Percentiles rank a stretch among this genome's conserved stretches.
phyloP scores from a whole-genome alignment of 2,113 vertebrate genomes.

The Numida meleagris region DNA sequence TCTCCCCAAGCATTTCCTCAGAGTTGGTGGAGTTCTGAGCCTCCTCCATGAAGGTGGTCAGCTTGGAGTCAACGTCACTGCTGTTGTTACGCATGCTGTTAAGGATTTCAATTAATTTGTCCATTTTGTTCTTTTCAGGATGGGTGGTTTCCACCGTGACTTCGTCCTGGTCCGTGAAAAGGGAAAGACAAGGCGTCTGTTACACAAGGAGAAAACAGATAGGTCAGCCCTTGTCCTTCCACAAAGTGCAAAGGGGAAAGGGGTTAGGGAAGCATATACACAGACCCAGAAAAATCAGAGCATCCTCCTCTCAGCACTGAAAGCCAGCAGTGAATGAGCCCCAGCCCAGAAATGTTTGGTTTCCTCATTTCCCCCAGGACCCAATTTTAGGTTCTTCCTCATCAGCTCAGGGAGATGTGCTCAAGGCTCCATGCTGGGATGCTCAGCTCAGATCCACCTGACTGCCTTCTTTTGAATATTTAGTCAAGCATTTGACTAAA shows the following conservation, averaged over 20 bases:
- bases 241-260: constrained; percentile 18
- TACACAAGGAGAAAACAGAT: constrained; percentile 68
- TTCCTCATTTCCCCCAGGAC: background rate
- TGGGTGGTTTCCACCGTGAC: constrained; percentile 75
- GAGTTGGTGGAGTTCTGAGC: constrained; percentile 92
- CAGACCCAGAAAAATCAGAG: constrained; percentile 9
- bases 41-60: constrained; percentile 96
- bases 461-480: background rate
- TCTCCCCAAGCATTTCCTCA: constrained; percentile 91
- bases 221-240: constrained; percentile 50
- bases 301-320: background rate
- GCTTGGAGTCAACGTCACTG: constrained; percentile 90
- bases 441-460: background rate
- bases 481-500: background rate
- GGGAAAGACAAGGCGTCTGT: constrained; percentile 78
- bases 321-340: background rate
- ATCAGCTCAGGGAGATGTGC: background rate
- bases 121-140: constrained; percentile 89
- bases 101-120: constrained; percentile 92
- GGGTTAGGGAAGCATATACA: constrained; percentile 17
- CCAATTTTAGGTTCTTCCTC: too few relatives aligned
- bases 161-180: constrained; percentile 86
- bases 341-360: background rate
- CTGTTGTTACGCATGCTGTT: constrained; percentile 97
- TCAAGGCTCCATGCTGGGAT: background rate